These are phyloP conservation scores for Metalampra italica DNA, from an alignment of 2,888 invertebrate species.

Conservation along the genomic window DNA sequence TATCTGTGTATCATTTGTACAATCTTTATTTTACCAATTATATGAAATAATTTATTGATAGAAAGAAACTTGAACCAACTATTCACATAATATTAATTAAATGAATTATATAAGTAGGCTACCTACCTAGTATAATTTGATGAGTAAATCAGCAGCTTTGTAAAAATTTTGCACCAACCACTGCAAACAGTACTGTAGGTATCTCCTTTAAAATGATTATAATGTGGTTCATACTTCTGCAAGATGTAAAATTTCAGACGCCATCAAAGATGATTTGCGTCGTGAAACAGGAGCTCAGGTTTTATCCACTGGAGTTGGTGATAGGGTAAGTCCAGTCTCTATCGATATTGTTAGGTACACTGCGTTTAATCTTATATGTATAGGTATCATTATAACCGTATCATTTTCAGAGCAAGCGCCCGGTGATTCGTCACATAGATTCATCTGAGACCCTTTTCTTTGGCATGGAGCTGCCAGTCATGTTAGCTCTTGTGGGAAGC, in stretches of 20 bases:
- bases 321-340: slow-evolving; percentile 79
- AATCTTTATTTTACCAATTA: not conserved
- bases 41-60: too few species aligned
- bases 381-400: not conserved
- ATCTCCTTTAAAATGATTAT: not conserved
- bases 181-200: too few species aligned
- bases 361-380: too few species aligned
- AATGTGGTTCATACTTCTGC: not conserved
- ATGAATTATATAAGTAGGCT: too few species aligned
- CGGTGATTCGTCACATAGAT: slow-evolving; percentile 50
- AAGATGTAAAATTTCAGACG: slow-evolving; percentile 40
- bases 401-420: slow-evolving; percentile 54
- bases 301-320: slow-evolving; percentile 86
- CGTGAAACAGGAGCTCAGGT: slow-evolving; percentile 83
- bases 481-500: slow-evolving; percentile 59
- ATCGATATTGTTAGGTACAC: not conserved
- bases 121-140: not conserved
- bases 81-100: too few species aligned
- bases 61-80: too few species aligned
- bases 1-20: too few species aligned
- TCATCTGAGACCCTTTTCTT: slow-evolving; percentile 38
- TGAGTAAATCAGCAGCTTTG: not conserved
- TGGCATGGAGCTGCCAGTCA: slow-evolving; percentile 53
- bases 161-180: too few species aligned
- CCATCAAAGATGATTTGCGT: slow-evolving; percentile 82